Percentiles rank a stretch among this genome's conserved stretches.
phyloP scores from a whole-genome alignment of 2,888 invertebrate species.

The Polyommatus iphigenia region DNA sequence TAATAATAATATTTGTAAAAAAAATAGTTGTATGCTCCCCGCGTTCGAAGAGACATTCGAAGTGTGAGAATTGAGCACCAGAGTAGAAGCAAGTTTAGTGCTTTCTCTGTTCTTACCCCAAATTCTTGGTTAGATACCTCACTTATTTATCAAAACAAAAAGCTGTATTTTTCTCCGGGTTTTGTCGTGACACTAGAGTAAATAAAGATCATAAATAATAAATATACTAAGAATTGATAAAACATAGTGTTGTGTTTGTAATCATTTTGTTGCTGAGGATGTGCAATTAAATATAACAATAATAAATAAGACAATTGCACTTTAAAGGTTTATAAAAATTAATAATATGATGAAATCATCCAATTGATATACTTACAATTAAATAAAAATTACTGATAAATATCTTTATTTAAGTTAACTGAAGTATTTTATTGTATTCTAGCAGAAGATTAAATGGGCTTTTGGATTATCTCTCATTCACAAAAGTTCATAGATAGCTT shows the following conservation, averaged over 20 bases:
- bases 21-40: no score
- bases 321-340: not conserved
- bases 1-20: no score
- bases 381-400: no score
- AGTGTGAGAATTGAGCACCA: no score
- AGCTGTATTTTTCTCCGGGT: no score
- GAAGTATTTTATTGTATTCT: not conserved
- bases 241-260: not conserved
- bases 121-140: no score
- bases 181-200: not conserved
- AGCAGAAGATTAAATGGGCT: not conserved
- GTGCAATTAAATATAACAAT: not conserved
- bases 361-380: not conserved
- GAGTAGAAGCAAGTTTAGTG: no score
- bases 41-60: no score
- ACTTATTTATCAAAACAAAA: no score
- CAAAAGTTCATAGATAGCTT: not conserved
- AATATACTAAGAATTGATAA: not conserved
- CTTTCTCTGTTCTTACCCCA: no score
- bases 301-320: not conserved
- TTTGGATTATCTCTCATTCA: not conserved
- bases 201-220: not conserved
- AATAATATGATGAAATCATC: not conserved
- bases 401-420: not conserved
- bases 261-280: not conserved